Evolutionary conservation across 2,113 vertebrate species (phyloP).

Genomic region (Cryptotis parvus): DNA sequence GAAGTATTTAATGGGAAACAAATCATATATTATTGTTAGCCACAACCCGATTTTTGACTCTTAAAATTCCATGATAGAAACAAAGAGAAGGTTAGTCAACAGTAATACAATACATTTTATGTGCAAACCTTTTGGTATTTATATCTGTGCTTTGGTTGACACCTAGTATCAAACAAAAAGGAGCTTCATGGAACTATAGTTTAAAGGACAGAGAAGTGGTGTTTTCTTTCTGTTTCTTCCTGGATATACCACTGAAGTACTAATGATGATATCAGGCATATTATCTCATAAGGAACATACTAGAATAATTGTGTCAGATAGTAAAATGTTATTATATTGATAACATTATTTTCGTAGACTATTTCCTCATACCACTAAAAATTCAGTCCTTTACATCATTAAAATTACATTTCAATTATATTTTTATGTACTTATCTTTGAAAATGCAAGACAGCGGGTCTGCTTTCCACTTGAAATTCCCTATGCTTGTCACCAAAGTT

Average conservation of each 20-base stretch:
- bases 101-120: neutral
- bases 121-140: neutral
- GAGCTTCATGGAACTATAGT: neutral
- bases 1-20: conserved; percentile 32
- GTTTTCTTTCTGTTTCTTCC: neutral
- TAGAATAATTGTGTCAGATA: conserved; percentile 25
- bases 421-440: neutral
- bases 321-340: neutral
- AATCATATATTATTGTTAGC: conserved; percentile 16
- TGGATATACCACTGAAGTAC: neutral
- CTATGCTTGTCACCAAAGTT: neutral
- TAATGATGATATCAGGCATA: neutral
- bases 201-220: neutral
- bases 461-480: neutral
- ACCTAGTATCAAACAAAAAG: conserved; percentile 8
- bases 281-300: neutral
- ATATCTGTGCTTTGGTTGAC: neutral
- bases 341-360: neutral
- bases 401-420: neutral
- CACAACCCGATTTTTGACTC: neutral
- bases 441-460: neutral
- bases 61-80: conserved; percentile 8
- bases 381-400: neutral
- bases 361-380: neutral
- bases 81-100: neutral